These are phyloP conservation scores for Phrynocephalus versicolor DNA, from an alignment of 2,113 vertebrate species.

Conservation along the genomic window DNA sequence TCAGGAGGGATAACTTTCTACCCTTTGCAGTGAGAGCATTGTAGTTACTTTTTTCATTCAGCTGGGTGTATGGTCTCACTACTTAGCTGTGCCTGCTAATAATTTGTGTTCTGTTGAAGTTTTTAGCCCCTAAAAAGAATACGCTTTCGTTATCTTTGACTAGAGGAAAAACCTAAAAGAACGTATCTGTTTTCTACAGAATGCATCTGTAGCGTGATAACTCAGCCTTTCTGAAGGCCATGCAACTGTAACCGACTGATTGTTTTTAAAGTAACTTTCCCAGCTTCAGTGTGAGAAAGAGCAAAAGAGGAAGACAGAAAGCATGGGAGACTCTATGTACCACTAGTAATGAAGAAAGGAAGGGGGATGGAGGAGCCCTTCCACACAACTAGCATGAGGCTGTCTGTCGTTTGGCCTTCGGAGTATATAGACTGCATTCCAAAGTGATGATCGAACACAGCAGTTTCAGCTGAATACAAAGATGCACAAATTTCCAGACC, in stretches of 20 bases:
- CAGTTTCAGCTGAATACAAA: not conserved
- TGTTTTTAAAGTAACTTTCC: not conserved
- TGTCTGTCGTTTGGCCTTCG: not conserved
- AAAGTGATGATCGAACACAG: slow-evolving; percentile 17
- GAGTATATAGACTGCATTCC: slow-evolving; percentile 23
- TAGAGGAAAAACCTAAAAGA: not conserved
- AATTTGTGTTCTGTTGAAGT: not conserved
- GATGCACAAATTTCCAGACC: not conserved
- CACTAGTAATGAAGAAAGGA: not conserved
- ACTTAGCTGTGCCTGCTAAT: not conserved
- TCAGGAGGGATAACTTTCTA: no score
- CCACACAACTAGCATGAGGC: slow-evolving; percentile 3
- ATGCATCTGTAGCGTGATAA: not conserved
- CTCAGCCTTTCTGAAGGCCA: not conserved
- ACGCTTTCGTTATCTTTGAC: not conserved
- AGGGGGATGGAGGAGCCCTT: not conserved
- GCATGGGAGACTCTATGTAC: not conserved
- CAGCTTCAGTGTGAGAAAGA: not conserved
- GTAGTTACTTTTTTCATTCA: not conserved
- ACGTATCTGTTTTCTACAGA: no score
- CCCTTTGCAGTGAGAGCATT: not conserved
- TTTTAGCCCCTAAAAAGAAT: not conserved
- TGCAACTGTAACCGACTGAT: not conserved
- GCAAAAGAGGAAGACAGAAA: not conserved
- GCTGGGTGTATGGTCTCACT: not conserved